Percentiles rank a stretch among this genome's conserved stretches.
phyloP scores from a whole-genome alignment of 1,140 invertebrate species.

The Matsumurasca onukii region DNA sequence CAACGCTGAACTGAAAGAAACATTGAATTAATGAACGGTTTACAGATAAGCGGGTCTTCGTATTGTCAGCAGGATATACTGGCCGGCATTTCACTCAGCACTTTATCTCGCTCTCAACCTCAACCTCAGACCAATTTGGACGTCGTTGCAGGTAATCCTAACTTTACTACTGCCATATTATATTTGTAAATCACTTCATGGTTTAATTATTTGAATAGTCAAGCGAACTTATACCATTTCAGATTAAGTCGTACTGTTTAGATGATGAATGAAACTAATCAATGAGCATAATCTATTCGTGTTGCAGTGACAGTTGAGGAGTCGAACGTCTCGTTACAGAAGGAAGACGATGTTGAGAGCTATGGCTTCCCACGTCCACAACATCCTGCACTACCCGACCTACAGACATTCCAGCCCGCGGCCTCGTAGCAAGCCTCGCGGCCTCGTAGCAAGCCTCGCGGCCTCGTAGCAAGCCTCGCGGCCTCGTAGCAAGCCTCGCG shows the following conservation, averaged over 20 bases:
- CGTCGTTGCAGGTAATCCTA: neutral
- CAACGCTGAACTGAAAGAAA: no score
- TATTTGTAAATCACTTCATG: neutral
- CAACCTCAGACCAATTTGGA: neutral
- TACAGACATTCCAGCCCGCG: constrained; percentile 8
- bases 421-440: no score
- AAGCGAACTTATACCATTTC: neutral
- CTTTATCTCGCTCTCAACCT: neutral
- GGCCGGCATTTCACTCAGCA: constrained; percentile 9
- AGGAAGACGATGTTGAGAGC: constrained; percentile 11
- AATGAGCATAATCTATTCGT: neutral
- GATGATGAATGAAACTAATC: neutral
- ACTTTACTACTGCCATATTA: neutral
- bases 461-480: no score
- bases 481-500: no score
- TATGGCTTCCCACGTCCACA: constrained; percentile 4
- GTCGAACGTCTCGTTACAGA: neutral
- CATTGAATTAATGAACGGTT: no score
- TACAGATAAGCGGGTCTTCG: constrained; percentile 1
- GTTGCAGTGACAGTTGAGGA: neutral
- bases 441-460: no score
- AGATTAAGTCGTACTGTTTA: neutral
- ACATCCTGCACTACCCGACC: constrained; percentile 10
- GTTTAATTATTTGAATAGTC: neutral
- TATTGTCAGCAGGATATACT: constrained; percentile 16